Base-by-base conservation (phyloP, 2,797 vertebrate genomes). In the Paramormyrops hopkinsi region DNA sequence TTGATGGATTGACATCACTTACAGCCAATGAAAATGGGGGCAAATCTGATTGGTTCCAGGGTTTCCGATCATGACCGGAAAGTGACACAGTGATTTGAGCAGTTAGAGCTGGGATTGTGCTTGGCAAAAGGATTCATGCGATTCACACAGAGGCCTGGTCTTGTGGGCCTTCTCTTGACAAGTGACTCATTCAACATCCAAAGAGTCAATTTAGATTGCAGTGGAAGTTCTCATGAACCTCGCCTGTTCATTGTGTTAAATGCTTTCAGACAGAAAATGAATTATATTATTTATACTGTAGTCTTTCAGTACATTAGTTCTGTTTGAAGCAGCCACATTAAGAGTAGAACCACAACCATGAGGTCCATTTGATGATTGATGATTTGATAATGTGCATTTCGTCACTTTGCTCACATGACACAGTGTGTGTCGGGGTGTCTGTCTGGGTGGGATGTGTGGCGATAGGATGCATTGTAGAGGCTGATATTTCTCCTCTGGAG, bases 211-310 rank as follows among this genome's bases (percentile, higher is more conserved):
- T 82, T 41, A 46, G 76, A 44, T n/a, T 82, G 76, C 76, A 82
- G 76, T 4, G 76, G 76, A 82, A 82, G 41, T 82, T 82, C 41
- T 76, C 69, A 7, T 41, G 69, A 41, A 41, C 33, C 69, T 76
- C 14, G 41, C 41, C 44, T 82, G 41, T 82, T 82, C 76, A 46
- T 82, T 46, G 41, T 82, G 41, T 82, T 19, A 46, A 46, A 46
- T 82, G 76, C 76, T 46, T 82, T 82, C 41, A 46, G 76, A 82
- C 76, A 46, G 76, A 82, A 82, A 82, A 82, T 82, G 76, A 22
- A 46, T 82, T n/a, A 44, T 46, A 22, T 82, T 82, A 46, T 82
- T 46, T 46, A 82, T 82, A 82, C 41, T 46, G 41, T 46, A 46
- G 44, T 46, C 41, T 46, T 82, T 46, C 37, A 46, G 41, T 17